Evolutionary conservation across 2,888 invertebrate genomes (phyloP), one percentile per base, ranked within the genome.

Genomic region (Saturnia pavonia): DNA sequence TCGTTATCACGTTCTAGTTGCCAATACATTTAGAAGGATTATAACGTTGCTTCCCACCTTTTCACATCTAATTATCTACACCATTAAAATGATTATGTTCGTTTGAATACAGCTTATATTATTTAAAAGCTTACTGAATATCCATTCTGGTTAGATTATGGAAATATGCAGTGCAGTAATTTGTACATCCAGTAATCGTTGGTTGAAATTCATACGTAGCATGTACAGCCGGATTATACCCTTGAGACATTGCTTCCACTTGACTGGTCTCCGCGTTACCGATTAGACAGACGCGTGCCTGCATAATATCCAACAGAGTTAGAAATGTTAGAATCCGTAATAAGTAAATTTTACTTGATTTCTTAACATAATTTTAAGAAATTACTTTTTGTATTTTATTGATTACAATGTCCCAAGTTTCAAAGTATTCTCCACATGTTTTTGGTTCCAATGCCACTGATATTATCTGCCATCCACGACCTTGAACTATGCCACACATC

Each of bases 111-210:
- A 43, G 43, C 43, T 43, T 43, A 51, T 19, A 51, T 14, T 51
- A 6, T 51, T 51, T 11, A 19, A n/a, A 16, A 42, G 74, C 81
- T 71, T 69, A 94, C 94, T 94, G 94, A 77, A 93, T 90, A 40
- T 87, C 85, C 92, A 94, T 93, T 74, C 94, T 84, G 0, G 93
- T 94, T 45, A 89, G 78, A 74, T 94, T 94, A 74, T 92, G 94
- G 19, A 94, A 77, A 73, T 88, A 91, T 1, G 92, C 86, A 2
- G 89, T 88, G 73, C 87, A 86, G 74, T 92, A 91, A 77, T 91
- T 93, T 34, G 89, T 86, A 76, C 91, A 91, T 6, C 91, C 92
- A 42, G 93, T 93, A 69, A 92, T 88, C 1, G 94, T 94, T 0
- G 93, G 88, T 14, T 88, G 91, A 76, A 94, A 94, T 78, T 91